Evolutionary conservation across 2,888 invertebrate species (phyloP), one percentile per base, ranked within the genome.

Genomic region (Pandemis heparana): DNA sequence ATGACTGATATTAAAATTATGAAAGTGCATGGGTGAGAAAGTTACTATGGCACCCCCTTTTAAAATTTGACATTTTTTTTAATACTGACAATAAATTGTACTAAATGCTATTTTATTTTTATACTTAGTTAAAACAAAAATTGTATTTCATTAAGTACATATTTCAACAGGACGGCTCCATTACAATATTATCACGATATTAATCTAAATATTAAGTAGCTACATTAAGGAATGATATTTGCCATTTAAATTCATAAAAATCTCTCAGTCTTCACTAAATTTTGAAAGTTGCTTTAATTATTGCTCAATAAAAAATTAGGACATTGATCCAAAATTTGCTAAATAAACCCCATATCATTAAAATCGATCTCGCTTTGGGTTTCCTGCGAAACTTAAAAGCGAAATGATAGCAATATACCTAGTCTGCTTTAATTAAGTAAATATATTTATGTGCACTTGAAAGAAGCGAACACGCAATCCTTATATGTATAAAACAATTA

Each of bases 341-440:
- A 60, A 67, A 61, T 32, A 59, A 43, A 53, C n/a, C 48, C 48
- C 51, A 51, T 67, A 41, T 32, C 82, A 32, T 32, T 82, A 80
- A 78, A 70, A 79, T 80, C 81, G 85, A 59, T 87, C 90, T 91
- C 92, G 79, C 87, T 88, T 87, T 87, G 82, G 85, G 88, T 92
- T 92, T 92, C 89, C 69, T 76, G 76, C 83, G 87, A 92, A 92
- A 92, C 91, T 85, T 78, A 84, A 80, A 90, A 90, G 88, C 83
- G 91, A 91, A 88, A 87, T 83, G 78, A 76, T 79, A 74, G 75
- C 43, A 39, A 10, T 68, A n/a, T 63, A 32, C 62, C 46, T 48
- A 48, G n/a, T 12, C 5, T 6, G 6, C 48, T 14, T 48, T 48
- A 48, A 46, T 46, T 12, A 46, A 46, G 3, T 12, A 4, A 46